phyloP scores from a whole-genome alignment of 2,113 vertebrate genomes.

The Hyla sarda region DNA sequence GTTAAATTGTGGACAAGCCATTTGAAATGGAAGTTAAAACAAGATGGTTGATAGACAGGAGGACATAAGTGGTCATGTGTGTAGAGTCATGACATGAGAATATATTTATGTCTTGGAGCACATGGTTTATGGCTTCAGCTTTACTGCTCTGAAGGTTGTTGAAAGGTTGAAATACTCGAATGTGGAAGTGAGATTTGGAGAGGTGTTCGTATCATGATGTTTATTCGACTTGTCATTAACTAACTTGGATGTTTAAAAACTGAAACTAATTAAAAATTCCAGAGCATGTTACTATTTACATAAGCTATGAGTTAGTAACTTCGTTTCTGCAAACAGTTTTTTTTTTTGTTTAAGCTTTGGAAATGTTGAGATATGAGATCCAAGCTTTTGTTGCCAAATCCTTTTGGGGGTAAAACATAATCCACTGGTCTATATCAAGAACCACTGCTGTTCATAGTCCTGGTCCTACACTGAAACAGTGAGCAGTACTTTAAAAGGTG shows the following conservation, averaged over 20 bases:
- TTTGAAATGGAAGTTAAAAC: not conserved
- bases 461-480: slow-evolving; percentile 71
- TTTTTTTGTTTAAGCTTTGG: slow-evolving; percentile 52
- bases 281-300: slow-evolving; percentile 60
- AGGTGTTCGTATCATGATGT: slow-evolving; percentile 68
- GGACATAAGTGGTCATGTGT: not conserved
- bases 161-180: slow-evolving; percentile 65
- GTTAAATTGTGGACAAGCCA: not conserved
- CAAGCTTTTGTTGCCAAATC: slow-evolving; percentile 60
- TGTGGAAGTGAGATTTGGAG: slow-evolving; percentile 59
- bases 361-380: slow-evolving; percentile 63
- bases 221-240: slow-evolving; percentile 70
- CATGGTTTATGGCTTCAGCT: slow-evolving; percentile 57
- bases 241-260: slow-evolving; percentile 67
- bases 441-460: slow-evolving; percentile 64
- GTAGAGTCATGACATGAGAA: not conserved
- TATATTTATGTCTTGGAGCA: slow-evolving; percentile 57
- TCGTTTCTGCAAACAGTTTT: slow-evolving; percentile 63
- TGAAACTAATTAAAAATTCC: slow-evolving; percentile 64
- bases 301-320: slow-evolving; percentile 67
- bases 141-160: slow-evolving; percentile 64
- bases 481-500: slow-evolving; percentile 72
- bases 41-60: not conserved
- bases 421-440: slow-evolving; percentile 61
- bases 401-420: slow-evolving; percentile 60